Base-by-base conservation (phyloP, 2,113 vertebrate genomes). In the Vicugna pacos region DNA sequence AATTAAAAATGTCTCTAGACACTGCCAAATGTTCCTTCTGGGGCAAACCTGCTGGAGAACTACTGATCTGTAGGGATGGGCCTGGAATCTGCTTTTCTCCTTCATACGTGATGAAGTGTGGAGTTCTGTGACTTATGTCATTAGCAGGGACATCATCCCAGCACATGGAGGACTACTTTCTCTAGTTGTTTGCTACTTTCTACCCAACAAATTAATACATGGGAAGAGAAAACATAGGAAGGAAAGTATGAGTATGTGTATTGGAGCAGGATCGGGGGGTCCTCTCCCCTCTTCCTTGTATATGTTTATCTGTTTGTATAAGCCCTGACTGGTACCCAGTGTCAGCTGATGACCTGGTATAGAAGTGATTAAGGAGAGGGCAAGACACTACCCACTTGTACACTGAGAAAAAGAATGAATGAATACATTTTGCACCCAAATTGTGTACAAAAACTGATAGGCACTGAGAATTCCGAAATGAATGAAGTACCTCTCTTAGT, bases 201-300 rank as follows among this genome's bases (percentile, higher is more conserved):
- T 16, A 17, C 50, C 7, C 87, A 83, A 65, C 58, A 83, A 93
- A 79, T 58, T 26, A 65, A 35, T 46, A 11, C 32, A 15, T 46
- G 22, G 1, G 2, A 46, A 1, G 13, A 75, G 16, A 8, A 8
- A 12, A 52, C 5, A 32, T 35, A 72, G 16, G 16, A 5, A 87
- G 35, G 17, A 35, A 85, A 87, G 10, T 9, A 4, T 38, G 3
- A 24, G 8, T 11, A 7, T 15, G 11, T 4, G 42, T 42, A 42
- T 4, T n/a, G 5, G 35, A 15, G 0, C 1, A 2, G 13, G 50
- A 7, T 6, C 3, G 4, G 42, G 16, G 6, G 14, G 2, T 22
- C 60, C 35, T 75, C 46, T 48, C 14, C 2, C 20, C 5, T 70
- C 60, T 42, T 56, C n/a, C 38, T 80, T 26, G 0, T 65, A 73